Evolutionary conservation across 1,140 invertebrate species (phyloP), one percentile per base, ranked within the genome.

Genomic region (Drosophila repleta): DNA sequence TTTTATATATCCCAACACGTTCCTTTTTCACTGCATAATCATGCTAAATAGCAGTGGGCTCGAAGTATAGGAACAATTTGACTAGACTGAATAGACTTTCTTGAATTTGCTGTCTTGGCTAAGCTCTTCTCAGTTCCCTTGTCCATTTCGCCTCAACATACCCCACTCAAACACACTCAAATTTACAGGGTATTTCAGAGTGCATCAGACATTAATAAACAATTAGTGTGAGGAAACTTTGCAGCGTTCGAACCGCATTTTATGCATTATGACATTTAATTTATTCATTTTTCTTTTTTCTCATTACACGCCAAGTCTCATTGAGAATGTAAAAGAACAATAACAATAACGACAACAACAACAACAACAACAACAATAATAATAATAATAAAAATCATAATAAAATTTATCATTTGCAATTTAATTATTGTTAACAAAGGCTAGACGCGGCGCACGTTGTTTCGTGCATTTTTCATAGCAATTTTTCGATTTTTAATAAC

Each of bases 261-360:
- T 69, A 83, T 76, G 71, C 73, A 71, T 79, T 79, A 70, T 76
- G 63, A 51, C 74, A 83, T 79, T 83, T 76, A 71, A 76, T 83
- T 83, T 72, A 76, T 83, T 74, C 63, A 79, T 75, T 76, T 83
- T 76, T 65, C n/a, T n/a, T n/a, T n/a, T n/a, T n/a, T n/a, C n/a
- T 67, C 64, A 78, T 67, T 43, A 24, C 53, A 57, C 15, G 43
- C 65, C 57, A 69, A 63, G 20, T 15, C 13, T 48, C 13, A 52
- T 52, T 32, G 58, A 53, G 48, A 68, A 46, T 64, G 21, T 57
- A 57, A 49, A 21, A 56, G 17, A 56, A 72, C 51, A 18, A 65
- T 18, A 8, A 48, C 13, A 41, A 18, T 29, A 45, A 52, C 55
- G 63, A 43, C 11, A 21, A 8, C 29, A 29, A 29, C 4, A 29